Evolutionary conservation across 1,140 invertebrate species (phyloP), one percentile per base, ranked within the genome.

Genomic region (Maconellicoccus hirsutus): DNA sequence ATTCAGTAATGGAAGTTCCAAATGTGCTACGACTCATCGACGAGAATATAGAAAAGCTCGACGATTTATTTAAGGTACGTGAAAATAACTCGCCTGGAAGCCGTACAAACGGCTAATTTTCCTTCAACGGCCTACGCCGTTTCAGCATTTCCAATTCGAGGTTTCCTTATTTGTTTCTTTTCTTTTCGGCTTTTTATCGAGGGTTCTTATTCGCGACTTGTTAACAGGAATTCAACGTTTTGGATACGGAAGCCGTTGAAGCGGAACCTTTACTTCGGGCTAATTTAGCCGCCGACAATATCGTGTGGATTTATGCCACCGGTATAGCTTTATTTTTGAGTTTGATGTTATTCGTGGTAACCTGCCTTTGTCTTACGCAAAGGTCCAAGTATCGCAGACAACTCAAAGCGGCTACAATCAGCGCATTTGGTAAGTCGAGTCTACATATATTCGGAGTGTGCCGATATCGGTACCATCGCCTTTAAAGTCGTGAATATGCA

Each of bases 401-500:
- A 79, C 79, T 98, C n/a, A 94, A 94, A 80, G 94, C 94, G 19
- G 94, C 94, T 3, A 96, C 93, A 71, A 91, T 92, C 0, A 91
- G 91, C 71, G 91, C 93, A 8, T 96, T 94, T 80, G 91, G 93
- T 92, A 83, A 85, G 82, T 78, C 72, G 52, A 38, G n/a, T n/a
- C n/a, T n/a, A n/a, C n/a, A n/a, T n/a, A n/a, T n/a, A n/a, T n/a
- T n/a, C n/a, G n/a, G n/a, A n/a, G n/a, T n/a, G n/a, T n/a, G n/a
- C n/a, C n/a, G n/a, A n/a, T n/a, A n/a, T n/a, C n/a, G n/a, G n/a
- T n/a, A n/a, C n/a, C n/a, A n/a, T n/a, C n/a, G n/a, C n/a, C n/a
- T n/a, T n/a, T n/a, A n/a, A n/a, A n/a, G n/a, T n/a, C n/a, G n/a
- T n/a, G n/a, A n/a, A n/a, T n/a, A n/a, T n/a, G n/a, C n/a, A n/a